Percentiles rank a stretch among this genome's conserved stretches.
phyloP scores from a whole-genome alignment of 2,888 invertebrate species.

The Chaetoderma sp. region DNA sequence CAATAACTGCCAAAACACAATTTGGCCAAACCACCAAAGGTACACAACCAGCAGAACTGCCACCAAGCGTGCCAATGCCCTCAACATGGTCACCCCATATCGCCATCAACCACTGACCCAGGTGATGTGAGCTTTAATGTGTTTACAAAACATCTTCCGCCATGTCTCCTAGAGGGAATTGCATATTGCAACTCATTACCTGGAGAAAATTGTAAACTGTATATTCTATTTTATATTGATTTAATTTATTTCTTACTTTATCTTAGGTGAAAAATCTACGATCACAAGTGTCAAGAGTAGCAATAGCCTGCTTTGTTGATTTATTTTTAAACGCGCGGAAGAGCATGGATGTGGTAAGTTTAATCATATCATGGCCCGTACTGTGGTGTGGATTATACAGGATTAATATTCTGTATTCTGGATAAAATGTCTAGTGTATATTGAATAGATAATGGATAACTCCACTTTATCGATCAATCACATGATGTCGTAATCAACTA shows the following conservation, averaged over 20 bases:
- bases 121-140: too few species aligned
- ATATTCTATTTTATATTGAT: not conserved
- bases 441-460: too few species aligned
- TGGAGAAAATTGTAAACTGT: not conserved
- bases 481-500: too few species aligned
- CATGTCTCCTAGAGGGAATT: too few species aligned
- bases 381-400: too few species aligned
- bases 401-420: too few species aligned
- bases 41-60: not conserved
- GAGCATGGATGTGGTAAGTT: constrained; percentile 75
- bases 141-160: too few species aligned
- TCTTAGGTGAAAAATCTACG: constrained; percentile 86
- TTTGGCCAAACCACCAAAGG: not conserved
- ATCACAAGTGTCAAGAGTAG: constrained; percentile 86
- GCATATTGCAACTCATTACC: too few species aligned
- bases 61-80: not conserved
- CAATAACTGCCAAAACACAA: not conserved
- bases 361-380: not conserved
- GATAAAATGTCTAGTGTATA: too few species aligned
- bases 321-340: constrained; percentile 76
- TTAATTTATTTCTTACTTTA: constrained; percentile 6
- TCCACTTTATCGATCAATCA: too few species aligned
- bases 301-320: constrained; percentile 85
- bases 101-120: too few species aligned
- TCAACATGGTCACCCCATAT: not conserved